Evolutionary conservation across 37 sponge, comb jelly and placozoan genomes (phyloP), one percentile per base, ranked within the genome.

Genomic region (Diacarnus erythraeanus): DNA sequence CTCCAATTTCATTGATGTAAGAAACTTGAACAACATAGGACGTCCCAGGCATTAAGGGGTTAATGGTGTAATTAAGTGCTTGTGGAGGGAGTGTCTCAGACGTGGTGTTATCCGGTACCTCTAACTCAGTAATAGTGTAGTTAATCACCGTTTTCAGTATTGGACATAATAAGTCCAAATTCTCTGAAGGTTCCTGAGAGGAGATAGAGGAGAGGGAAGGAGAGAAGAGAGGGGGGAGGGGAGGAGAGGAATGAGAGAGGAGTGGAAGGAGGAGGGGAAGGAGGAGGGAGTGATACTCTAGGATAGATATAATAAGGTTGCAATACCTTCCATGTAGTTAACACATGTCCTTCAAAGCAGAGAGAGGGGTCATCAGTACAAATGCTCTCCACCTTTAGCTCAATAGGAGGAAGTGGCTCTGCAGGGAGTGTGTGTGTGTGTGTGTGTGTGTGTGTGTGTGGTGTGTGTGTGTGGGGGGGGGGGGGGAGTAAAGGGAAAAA

Each of bases 1-100:
- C 72, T 38, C 81, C 81, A 23, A 81, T 64, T 72, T 81, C 81
- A 72, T 81, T 81, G 25, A 72, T 59, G 57, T 69, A 81, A 4
- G 72, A 59, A 1, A 81, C 44, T 34, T 21, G 70, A 3, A 60
- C 81, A 6, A 36, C 61, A 64, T 81, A 81, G 42, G 44, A 59
- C 1, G 72, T 41, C 8, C 81, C 81, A 27, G 81, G 81, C 64
- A 42, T 61, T 18, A 81, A 20, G 38, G 72, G 72, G 10, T 26
- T 38, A 44, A 81, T 72, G 40, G 58, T 71, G 59, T 38, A 71
- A 25, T 71, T 40, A 1, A 44, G 59, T 5, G 36, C 38, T 22
- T 71, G 22, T 6, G 72, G 63, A 18, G 25, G 20, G 41, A 71
- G 58, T 8, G 35, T 0, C 2, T 57, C 40, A 12, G 27, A 10